Evolutionary conservation across 2,113 vertebrate genomes (phyloP).

Genomic region (Gopherus flavomarginatus): DNA sequence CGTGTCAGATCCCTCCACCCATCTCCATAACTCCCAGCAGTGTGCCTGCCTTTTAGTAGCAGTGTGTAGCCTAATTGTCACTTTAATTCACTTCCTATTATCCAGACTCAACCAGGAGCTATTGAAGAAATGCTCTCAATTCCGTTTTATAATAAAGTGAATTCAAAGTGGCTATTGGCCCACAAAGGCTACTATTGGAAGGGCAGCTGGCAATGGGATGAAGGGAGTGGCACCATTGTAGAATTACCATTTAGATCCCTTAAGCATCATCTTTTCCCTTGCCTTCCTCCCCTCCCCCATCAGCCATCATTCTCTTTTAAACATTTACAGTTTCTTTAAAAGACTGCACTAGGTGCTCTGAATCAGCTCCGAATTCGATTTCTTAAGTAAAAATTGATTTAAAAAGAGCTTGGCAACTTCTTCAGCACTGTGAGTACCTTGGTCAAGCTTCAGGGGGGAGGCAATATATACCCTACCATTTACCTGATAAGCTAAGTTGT

Average conservation of each 20-base stretch:
- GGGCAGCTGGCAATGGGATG: neutral
- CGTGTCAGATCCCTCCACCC: neutral
- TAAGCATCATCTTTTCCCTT: neutral
- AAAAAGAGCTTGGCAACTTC: neutral
- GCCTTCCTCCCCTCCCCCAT: neutral
- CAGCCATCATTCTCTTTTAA: neutral
- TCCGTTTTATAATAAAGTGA: neutral
- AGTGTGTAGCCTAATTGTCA: neutral
- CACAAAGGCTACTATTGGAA: rapidly evolving
- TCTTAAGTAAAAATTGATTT: neutral
- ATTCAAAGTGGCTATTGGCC: neutral
- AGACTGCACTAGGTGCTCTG: neutral
- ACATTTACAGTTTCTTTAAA: neutral
- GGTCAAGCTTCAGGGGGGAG: neutral
- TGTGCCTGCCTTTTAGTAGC: neutral
- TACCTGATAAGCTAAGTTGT: slow-evolving; percentile 5
- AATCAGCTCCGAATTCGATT: neutral
- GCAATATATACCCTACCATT: neutral
- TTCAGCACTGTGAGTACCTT: neutral
- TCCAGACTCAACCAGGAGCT: rapidly evolving
- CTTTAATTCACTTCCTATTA: neutral
- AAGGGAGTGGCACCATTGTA: neutral
- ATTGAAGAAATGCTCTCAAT: neutral
- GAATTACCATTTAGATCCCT: neutral
- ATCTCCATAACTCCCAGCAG: neutral